Evolutionary conservation across 2,113 vertebrate species (phyloP).

Genomic region (Sitta europaea): DNA sequence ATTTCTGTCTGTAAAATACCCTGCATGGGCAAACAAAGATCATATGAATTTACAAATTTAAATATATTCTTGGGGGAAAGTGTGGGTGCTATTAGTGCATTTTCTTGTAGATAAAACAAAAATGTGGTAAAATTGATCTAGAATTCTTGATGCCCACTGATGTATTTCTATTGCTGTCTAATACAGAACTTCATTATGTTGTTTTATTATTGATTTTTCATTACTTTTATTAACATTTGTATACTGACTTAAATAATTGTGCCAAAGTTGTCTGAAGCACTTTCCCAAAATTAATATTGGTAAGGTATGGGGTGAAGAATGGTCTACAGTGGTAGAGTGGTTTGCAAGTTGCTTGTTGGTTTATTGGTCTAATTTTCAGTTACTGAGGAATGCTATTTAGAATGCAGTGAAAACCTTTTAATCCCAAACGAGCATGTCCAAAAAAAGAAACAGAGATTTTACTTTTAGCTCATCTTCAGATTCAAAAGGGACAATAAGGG

Average conservation of each 20-base stretch:
- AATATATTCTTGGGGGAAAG: neutral
- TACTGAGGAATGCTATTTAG: constrained; percentile 14
- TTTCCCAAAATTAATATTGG: neutral
- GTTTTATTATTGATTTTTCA: neutral
- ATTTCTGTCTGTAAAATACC: neutral
- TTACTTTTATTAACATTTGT: neutral
- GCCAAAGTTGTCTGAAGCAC: neutral
- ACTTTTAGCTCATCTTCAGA: constrained; percentile 85
- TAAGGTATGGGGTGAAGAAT: neutral
- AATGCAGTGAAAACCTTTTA: constrained; percentile 25
- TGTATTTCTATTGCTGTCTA: neutral
- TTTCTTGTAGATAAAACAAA: constrained; percentile 38
- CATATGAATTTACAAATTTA: neutral
- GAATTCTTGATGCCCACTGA: neutral
- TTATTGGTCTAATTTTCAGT: constrained; percentile 58
- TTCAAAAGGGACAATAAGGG: constrained; percentile 92
- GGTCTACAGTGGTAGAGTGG: neutral
- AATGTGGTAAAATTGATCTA: neutral
- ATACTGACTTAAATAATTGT: neutral
- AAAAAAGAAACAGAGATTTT: constrained; percentile 72
- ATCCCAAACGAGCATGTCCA: constrained; percentile 33
- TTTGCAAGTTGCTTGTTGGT: constrained; percentile 20
- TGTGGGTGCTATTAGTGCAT: neutral
- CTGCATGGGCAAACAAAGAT: neutral
- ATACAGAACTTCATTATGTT: neutral